Conservation (phyloP, 2,888 invertebrate genomes). For the Carabus problematicus region DNA sequence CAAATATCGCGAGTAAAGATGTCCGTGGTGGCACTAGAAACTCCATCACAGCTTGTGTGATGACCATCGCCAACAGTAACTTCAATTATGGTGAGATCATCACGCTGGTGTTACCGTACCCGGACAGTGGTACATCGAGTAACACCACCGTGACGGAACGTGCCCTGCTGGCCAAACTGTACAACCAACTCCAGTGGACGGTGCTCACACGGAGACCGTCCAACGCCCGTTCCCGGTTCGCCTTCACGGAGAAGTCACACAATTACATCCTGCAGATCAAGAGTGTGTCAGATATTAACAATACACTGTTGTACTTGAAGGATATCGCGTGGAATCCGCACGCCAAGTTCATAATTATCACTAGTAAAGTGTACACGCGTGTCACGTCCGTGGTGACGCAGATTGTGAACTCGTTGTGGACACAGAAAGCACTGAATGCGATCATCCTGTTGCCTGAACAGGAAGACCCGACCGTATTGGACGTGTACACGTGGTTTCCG, state of each 20-base stretch:
- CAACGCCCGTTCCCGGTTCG: background rate
- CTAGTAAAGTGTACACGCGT: background rate
- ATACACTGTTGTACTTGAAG: constrained; percentile 1
- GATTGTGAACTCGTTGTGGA: constrained; percentile 1
- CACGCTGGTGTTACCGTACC: background rate
- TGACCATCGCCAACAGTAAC: background rate
- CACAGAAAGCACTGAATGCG: background rate
- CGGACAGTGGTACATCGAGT: background rate
- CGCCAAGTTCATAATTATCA: constrained; percentile 5
- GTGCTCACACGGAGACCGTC: background rate
- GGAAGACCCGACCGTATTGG: constrained; percentile 5
- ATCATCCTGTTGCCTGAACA: background rate
- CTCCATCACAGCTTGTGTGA: background rate
- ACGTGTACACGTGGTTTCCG: constrained; percentile 32
- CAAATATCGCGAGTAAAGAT: background rate
- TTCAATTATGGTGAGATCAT: constrained; percentile 6
- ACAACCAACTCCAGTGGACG: background rate
- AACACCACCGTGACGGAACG: background rate
- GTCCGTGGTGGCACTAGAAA: background rate
- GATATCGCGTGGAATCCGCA: constrained; percentile 12
- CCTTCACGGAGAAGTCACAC: constrained; percentile 1
- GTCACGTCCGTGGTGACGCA: background rate
- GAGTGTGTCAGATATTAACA: background rate
- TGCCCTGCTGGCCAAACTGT: background rate
- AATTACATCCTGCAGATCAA: constrained; percentile 11